Percentiles rank a stretch among this genome's conserved stretches.
Evolutionary conservation across 2,888 invertebrate species (phyloP).

Genomic region (Margaritifera margaritifera): DNA sequence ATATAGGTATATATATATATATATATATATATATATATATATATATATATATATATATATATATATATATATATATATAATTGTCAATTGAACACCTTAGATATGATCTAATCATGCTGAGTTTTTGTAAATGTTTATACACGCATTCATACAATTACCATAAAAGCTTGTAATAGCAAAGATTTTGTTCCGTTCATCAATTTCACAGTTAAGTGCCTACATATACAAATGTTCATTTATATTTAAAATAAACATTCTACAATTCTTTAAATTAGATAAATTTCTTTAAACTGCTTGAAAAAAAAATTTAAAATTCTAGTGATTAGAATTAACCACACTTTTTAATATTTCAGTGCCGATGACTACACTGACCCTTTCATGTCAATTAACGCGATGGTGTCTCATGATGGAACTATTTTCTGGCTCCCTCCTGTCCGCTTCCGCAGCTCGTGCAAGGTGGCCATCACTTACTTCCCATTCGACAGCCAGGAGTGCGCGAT

Average conservation of each 20-base stretch:
- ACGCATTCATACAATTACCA: no score
- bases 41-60: no score
- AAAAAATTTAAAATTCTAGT: neutral
- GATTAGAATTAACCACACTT: neutral
- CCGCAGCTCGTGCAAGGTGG: constrained; percentile 76
- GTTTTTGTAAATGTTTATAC: no score
- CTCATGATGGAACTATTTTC: constrained; percentile 75
- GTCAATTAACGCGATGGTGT: constrained; percentile 76
- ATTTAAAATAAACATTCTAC: neutral
- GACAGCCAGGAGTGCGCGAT: constrained; percentile 67
- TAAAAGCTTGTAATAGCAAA: no score
- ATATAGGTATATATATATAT: no score
- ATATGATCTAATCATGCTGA: no score
- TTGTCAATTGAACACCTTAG: no score
- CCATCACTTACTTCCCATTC: constrained; percentile 71
- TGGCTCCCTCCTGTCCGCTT: constrained; percentile 77
- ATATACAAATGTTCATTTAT: no score
- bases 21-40: no score
- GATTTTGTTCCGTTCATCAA: no score
- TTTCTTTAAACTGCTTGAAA: neutral
- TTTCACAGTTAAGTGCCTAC: no score
- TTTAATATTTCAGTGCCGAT: constrained; percentile 73
- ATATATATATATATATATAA: no score
- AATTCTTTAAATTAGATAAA: neutral
- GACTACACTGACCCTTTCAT: constrained; percentile 77